Evolutionary conservation across 2,113 vertebrate genomes (phyloP).

Genomic region (Tinamus guttatus): DNA sequence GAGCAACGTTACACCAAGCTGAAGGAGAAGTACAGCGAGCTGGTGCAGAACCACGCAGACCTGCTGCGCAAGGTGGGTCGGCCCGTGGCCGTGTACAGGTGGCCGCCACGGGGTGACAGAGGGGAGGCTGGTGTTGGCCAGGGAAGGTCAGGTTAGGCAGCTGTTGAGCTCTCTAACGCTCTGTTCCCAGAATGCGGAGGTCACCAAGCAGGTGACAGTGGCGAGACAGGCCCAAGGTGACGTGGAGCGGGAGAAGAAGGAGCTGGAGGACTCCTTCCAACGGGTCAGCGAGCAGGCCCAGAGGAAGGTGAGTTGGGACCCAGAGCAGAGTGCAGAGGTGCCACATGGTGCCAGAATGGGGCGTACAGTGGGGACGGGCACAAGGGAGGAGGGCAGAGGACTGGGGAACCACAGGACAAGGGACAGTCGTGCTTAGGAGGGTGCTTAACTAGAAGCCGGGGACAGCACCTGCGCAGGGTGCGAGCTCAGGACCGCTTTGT

Average conservation of each 20-base stretch:
- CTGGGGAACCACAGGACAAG: neutral
- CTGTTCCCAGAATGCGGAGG: slow-evolving; percentile 88
- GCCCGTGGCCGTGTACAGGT: too few relatives aligned
- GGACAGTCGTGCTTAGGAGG: neutral
- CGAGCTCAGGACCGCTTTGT: neutral
- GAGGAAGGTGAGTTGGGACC: slow-evolving; percentile 80
- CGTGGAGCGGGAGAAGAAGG: slow-evolving; percentile 87
- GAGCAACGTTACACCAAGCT: slow-evolving; percentile 97
- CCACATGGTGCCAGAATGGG: neutral
- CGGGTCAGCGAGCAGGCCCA: slow-evolving; percentile 84
- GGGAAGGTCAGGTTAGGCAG: too few relatives aligned
- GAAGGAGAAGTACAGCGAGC: slow-evolving; percentile 95
- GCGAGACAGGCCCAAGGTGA: slow-evolving; percentile 91
- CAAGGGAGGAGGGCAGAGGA: neutral
- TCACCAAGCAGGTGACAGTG: slow-evolving; percentile 92
- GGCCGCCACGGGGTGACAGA: neutral
- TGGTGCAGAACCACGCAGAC: slow-evolving; percentile 95
- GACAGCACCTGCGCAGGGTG: too few relatives aligned
- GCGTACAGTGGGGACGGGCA: neutral
- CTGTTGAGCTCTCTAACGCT: neutral
- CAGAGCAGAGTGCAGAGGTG: neutral
- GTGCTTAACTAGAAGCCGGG: neutral
- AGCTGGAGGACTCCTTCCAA: slow-evolving; percentile 91
- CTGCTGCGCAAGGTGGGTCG: slow-evolving; percentile 91
- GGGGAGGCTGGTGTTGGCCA: too few relatives aligned